Percentiles rank a stretch among this genome's conserved stretches.
Evolutionary conservation across 2,113 vertebrate genomes (phyloP).

Genomic region (Chlorodrepanis virens): DNA sequence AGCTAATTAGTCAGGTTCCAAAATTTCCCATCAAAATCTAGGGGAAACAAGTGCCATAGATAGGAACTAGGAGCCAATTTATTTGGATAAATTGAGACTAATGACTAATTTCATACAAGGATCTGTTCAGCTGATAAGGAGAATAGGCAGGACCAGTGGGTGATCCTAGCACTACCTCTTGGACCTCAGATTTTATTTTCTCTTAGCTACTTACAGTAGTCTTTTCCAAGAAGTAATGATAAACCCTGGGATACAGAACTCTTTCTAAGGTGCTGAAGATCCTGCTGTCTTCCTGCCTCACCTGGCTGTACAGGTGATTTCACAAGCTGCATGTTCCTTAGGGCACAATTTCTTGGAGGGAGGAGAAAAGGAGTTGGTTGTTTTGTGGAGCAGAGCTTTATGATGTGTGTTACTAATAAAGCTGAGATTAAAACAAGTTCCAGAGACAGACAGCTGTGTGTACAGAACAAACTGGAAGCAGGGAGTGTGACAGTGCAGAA

Average conservation of each 20-base stretch:
- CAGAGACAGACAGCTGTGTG: background rate
- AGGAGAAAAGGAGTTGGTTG: background rate
- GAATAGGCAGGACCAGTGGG: background rate
- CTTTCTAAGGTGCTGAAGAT: background rate
- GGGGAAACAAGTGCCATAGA: background rate
- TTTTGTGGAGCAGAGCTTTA: background rate
- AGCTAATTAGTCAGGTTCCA: background rate
- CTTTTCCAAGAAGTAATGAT: background rate
- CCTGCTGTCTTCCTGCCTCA: background rate
- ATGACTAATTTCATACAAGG: background rate
- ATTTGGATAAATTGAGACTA: background rate
- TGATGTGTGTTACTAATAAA: background rate
- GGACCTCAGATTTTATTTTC: background rate
- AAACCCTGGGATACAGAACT: background rate
- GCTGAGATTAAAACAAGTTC: background rate
- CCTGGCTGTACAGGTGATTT: background rate
- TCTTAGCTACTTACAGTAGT: background rate
- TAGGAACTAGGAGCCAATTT: background rate
- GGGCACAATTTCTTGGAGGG: background rate
- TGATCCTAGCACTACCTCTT: background rate
- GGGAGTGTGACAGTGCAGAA: background rate
- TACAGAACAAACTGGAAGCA: background rate
- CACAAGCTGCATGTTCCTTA: background rate
- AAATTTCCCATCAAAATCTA: background rate
- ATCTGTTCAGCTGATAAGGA: background rate